Evolutionary conservation across 1,140 invertebrate species (phyloP).

Genomic region (Rhopalosiphum maidis): DNA sequence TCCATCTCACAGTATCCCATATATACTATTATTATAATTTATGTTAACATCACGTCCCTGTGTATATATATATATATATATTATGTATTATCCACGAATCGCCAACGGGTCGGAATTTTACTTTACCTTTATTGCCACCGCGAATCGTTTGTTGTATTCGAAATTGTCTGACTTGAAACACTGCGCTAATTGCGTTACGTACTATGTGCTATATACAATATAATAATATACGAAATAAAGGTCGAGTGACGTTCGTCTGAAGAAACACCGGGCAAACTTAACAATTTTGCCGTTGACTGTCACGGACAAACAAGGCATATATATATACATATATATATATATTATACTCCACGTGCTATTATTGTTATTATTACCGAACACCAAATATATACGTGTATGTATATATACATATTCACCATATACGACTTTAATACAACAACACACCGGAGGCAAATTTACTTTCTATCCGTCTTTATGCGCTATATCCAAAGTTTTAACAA

Average conservation of each 20-base stretch:
- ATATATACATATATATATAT: neutral
- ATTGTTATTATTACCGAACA: slow-evolving; percentile 15
- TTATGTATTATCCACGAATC: neutral
- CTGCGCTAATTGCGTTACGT: slow-evolving; percentile 1
- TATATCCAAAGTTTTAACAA: neutral
- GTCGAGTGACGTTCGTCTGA: neutral
- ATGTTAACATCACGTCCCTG: neutral
- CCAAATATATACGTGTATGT: neutral
- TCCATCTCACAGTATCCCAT: neutral
- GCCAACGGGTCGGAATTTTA: neutral
- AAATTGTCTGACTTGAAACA: neutral
- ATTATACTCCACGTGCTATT: neutral
- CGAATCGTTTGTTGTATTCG: neutral
- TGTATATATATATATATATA: no score
- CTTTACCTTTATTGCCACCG: neutral
- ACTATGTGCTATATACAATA: neutral
- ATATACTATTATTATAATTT: neutral
- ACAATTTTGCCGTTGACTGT: slow-evolving; percentile 26
- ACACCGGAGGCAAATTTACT: slow-evolving; percentile 31
- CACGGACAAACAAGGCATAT: slow-evolving; percentile 28
- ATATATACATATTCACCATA: neutral
- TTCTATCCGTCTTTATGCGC: slow-evolving; percentile 18
- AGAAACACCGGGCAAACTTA: neutral
- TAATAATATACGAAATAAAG: neutral
- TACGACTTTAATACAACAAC: slow-evolving; percentile 4